Conservation (phyloP, 2,888 invertebrate species). For the Drosophila kambysellisi region DNA sequence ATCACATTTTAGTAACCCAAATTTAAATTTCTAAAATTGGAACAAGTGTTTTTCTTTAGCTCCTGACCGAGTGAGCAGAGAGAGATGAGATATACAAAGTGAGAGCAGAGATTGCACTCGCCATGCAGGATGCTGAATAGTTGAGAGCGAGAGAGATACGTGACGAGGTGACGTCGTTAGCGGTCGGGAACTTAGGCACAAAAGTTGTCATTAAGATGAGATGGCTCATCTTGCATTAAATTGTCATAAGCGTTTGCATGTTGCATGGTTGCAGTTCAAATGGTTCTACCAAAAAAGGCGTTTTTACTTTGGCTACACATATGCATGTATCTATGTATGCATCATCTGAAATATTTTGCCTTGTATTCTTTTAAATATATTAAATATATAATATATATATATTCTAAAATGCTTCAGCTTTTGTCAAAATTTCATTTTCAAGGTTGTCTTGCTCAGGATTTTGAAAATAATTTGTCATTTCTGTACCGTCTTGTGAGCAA, state of each 20-base stretch:
- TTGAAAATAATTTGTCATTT: conserved; percentile 36
- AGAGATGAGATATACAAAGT: background rate
- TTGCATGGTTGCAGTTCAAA: background rate
- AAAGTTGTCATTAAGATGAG: conserved; percentile 10
- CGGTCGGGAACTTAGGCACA: conserved; percentile 13
- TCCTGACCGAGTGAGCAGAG: conserved; percentile 33
- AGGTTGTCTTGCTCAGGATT: conserved; percentile 29
- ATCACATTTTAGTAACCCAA: background rate
- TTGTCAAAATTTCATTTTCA: conserved; percentile 53
- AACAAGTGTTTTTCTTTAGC: conserved; percentile 46
- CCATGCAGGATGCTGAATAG: conserved; percentile 38
- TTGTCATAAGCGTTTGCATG: background rate
- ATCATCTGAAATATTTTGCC: conserved; percentile 10
- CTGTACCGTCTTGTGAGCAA: conserved; percentile 4
- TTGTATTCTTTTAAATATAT: conserved; percentile 11
- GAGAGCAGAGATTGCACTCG: background rate
- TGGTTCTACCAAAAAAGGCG: background rate
- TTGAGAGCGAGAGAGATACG: conserved; percentile 6
- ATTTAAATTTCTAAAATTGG: conserved; percentile 30
- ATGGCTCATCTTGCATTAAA: background rate
- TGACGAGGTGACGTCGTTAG: conserved; percentile 17
- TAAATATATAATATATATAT: conserved; percentile 4
- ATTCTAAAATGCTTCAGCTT: conserved; percentile 7
- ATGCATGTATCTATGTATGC: background rate
- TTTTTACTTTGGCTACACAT: background rate